These are phyloP conservation scores for Cosmopolites sordidus DNA, from an alignment of 2,888 invertebrate species.

Conservation along the genomic window DNA sequence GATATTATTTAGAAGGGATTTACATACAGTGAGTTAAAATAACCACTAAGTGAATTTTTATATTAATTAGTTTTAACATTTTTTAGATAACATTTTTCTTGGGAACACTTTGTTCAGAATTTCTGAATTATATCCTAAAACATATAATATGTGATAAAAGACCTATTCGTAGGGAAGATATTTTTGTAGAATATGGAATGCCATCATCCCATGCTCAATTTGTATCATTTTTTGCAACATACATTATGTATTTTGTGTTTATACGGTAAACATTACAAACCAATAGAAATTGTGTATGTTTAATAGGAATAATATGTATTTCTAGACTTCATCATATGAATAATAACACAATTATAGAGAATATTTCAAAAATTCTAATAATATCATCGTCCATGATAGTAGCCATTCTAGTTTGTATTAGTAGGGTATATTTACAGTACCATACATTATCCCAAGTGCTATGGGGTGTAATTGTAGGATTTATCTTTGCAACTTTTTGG, in stretches of 20 bases:
- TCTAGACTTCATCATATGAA: conserved; percentile 77
- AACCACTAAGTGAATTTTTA: background rate
- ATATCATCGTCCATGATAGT: conserved; percentile 58
- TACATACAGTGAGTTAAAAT: conserved; percentile 71
- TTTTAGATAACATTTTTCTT: conserved; percentile 78
- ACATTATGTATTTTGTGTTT: conserved; percentile 78
- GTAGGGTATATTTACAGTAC: conserved; percentile 81
- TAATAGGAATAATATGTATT: conserved; percentile 30
- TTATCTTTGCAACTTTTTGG: conserved; percentile 73
- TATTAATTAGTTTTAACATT: conserved; percentile 7
- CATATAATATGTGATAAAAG: conserved; percentile 76
- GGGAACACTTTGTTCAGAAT: conserved; percentile 74
- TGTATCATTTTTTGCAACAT: conserved; percentile 86
- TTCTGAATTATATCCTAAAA: conserved; percentile 74
- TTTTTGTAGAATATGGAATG: conserved; percentile 81
- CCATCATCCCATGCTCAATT: conserved; percentile 90
- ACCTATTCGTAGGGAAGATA: conserved; percentile 63
- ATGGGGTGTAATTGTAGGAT: conserved; percentile 72
- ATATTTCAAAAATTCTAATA: conserved; percentile 65
- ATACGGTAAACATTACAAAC: conserved; percentile 61
- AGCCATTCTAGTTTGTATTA: conserved; percentile 61
- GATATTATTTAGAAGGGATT: conserved; percentile 82
- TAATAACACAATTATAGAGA: conserved; percentile 72
- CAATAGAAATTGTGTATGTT: background rate
- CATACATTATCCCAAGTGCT: conserved; percentile 79